Evolutionary conservation across 2,113 vertebrate species (phyloP), one percentile per base, ranked within the genome.

Genomic region (Lophochroa leadbeateri): DNA sequence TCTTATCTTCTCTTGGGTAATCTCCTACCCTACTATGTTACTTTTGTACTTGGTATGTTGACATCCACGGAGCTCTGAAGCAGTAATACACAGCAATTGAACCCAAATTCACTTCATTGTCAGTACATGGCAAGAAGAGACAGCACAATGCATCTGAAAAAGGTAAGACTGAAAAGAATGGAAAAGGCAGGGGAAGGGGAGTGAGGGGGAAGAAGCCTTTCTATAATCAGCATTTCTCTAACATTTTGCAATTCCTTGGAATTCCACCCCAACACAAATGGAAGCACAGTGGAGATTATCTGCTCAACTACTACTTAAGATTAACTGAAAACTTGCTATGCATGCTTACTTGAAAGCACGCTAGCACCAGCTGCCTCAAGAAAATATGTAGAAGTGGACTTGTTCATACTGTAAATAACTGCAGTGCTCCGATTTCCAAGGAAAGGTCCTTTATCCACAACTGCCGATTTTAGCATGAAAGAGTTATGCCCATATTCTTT

Each of bases 371-470:
- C 82, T 93, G 47, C 70, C 78, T 91, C 52, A 70, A 50, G 71
- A 67, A 88, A 60, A 84, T 12, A 61, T 3, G 47, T 33, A 72
- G 72, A 69, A 69, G 57, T 68, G n/a, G 24, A 65, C 46, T 85
- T 64, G 25, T 13, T 79, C 44, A 29, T 24, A 69, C 5, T 57
- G 58, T 49, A 91, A 95, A n/a, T 37, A 94, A 85, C 81, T 86
- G 91, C 75, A 90, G 82, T 53, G 58, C 84, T 91, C 70, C 10
- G 11, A 77, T 43, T 88, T 85, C 63, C 9, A 13, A 80, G 72
- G 70, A 8, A 5, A 63, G 24, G 24, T 67, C 39, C 50, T 78
- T 65, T 25, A 41, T 92, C 43, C 52, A 87, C 61, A 69, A 71
- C 16, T 35, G 41, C 41, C 44, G 21, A 37, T 82, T 79, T 85